phyloP scores from a whole-genome alignment of 1,140 invertebrate species.

The Lepidostoma basale region DNA sequence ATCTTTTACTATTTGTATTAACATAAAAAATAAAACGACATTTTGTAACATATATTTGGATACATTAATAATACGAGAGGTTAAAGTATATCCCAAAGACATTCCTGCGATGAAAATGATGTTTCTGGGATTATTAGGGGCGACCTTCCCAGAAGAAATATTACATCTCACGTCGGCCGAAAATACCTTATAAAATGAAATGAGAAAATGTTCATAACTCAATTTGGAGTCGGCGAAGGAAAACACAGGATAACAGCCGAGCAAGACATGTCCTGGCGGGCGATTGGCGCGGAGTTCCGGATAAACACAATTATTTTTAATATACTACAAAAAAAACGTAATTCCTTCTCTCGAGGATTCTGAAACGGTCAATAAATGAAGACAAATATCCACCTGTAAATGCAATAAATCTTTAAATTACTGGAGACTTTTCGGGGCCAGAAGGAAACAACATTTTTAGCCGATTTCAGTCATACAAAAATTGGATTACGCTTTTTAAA shows the following conservation, averaged over 20 bases:
- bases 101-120: neutral
- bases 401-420: conserved; percentile 25
- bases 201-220: neutral
- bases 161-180: neutral
- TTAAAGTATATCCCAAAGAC: too few species aligned
- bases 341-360: neutral
- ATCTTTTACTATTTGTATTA: too few species aligned
- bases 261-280: neutral
- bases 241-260: neutral
- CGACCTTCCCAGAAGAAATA: neutral
- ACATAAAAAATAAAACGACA: too few species aligned
- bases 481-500: conserved; percentile 9
- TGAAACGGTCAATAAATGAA: conserved; percentile 19
- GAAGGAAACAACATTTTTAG: neutral
- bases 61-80: too few species aligned
- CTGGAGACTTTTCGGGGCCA: neutral
- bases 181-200: conserved; percentile 7
- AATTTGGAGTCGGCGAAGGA: neutral
- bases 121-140: neutral
- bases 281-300: conserved; percentile 4
- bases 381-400: conserved; percentile 11
- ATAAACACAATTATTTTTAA: conserved; percentile 17
- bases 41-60: too few species aligned
- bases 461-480: neutral
- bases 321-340: conserved; percentile 1